Percentiles rank a stretch among this genome's conserved stretches.
phyloP scores from a whole-genome alignment of 2,797 vertebrate genomes.

The Uromys caudimaculatus region DNA sequence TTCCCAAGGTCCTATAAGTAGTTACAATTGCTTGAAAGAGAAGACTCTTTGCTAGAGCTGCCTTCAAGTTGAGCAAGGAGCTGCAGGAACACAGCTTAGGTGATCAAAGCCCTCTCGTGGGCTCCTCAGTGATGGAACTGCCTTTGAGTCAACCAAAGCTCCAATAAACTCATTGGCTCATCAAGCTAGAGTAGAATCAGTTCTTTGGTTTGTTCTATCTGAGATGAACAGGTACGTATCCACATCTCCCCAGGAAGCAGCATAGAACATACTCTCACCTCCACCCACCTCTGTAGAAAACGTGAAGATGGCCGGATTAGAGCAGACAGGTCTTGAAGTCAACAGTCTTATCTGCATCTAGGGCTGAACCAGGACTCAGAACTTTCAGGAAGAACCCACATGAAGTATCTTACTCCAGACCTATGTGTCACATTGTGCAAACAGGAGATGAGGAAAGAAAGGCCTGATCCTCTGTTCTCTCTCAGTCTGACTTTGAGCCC shows the following conservation, averaged over 20 bases:
- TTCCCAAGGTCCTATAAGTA: background rate
- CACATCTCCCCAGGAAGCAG: background rate
- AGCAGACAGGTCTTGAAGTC: background rate
- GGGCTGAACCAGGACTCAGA: background rate
- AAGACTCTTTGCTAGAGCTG: background rate
- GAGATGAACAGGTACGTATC: background rate
- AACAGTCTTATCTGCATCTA: background rate
- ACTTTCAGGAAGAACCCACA: rapidly evolving
- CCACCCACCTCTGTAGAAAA: background rate
- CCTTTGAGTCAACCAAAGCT: background rate
- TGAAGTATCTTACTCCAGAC: background rate
- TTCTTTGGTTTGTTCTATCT: background rate
- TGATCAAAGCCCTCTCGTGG: background rate
- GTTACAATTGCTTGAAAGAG: background rate
- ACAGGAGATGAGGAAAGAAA: background rate
- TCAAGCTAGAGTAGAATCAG: background rate
- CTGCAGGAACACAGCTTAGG: background rate
- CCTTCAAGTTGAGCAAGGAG: background rate
- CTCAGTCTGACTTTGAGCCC: background rate
- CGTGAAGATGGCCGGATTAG: background rate
- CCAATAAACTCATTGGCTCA: background rate
- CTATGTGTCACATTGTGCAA: rapidly evolving
- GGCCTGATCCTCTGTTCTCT: background rate
- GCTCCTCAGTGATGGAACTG: background rate
- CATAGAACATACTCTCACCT: too few relatives aligned